A percentile compares a stretch with the other conserved stretches of the same genome.
Conservation (phyloP, 2,797 vertebrate genomes). For the Eulemur coronatus region DNA sequence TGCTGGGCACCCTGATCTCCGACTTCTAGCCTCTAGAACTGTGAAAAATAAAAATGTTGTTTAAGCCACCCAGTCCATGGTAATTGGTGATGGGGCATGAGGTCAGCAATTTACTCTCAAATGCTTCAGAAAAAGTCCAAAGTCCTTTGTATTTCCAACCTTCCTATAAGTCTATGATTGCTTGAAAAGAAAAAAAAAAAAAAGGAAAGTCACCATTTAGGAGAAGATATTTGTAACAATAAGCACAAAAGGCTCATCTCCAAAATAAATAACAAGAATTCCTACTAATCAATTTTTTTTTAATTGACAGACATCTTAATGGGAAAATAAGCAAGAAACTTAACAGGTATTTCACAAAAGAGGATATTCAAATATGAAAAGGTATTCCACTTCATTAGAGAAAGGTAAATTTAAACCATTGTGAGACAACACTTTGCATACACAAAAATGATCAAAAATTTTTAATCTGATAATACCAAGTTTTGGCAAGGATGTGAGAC, state of each 20-base stretch:
- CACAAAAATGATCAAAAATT: neutral
- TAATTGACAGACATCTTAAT: neutral
- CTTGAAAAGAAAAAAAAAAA: too few species aligned
- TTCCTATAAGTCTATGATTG: neutral
- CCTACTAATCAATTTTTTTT: neutral
- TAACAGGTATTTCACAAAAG: neutral
- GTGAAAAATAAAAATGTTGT: too few species aligned
- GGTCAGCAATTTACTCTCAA: neutral
- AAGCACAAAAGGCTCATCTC: neutral
- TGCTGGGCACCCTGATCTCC: neutral
- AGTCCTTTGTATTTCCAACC: neutral
- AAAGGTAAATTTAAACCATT: neutral
- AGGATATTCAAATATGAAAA: neutral
- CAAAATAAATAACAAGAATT: neutral
- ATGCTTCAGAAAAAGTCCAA: neutral
- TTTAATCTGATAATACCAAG: neutral
- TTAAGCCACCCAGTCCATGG: too few species aligned
- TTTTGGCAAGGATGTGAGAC: neutral
- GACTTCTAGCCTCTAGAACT: neutral
- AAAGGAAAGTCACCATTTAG: neutral
- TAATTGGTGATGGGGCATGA: neutral
- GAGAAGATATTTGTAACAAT: neutral
- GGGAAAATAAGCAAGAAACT: neutral
- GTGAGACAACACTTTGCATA: neutral
- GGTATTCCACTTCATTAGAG: neutral